Percentiles rank a stretch among this genome's conserved stretches.
Conservation (phyloP, 2,888 invertebrate species). For the Nomada ruficornis region DNA sequence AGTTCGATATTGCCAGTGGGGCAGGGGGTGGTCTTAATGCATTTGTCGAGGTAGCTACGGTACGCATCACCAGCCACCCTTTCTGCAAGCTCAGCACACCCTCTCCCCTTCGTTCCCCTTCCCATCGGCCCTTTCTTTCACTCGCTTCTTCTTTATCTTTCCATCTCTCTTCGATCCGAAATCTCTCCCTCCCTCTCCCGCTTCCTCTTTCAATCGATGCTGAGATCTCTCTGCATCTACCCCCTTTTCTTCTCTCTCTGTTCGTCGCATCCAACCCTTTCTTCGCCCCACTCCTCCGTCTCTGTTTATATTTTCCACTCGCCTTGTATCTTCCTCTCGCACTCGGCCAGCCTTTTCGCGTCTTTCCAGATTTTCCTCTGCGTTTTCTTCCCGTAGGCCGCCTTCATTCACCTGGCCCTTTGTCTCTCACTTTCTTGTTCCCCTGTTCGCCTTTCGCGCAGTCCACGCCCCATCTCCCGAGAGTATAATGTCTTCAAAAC, state of each 20-base stretch:
- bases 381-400: neutral
- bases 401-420: slow-evolving; percentile 22
- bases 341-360: neutral
- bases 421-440: slow-evolving; percentile 11
- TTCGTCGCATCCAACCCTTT: neutral
- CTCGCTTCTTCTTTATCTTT: slow-evolving; percentile 41
- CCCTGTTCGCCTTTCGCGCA: neutral
- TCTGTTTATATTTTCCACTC: neutral
- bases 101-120: slow-evolving; percentile 55
- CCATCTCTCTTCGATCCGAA: slow-evolving; percentile 19
- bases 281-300: slow-evolving; percentile 8
- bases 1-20: slow-evolving; percentile 77
- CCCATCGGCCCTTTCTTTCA: slow-evolving; percentile 45
- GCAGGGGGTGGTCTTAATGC: slow-evolving; percentile 81
- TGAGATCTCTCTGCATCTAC: slow-evolving; percentile 29
- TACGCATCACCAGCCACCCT: slow-evolving; percentile 84
- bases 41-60: slow-evolving; percentile 80
- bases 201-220: slow-evolving; percentile 25
- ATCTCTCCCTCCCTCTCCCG: slow-evolving; percentile 23
- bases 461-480: slow-evolving; percentile 31
- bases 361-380: neutral
- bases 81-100: slow-evolving; percentile 83
- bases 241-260: neutral
- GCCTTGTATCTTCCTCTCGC: neutral
- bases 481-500: slow-evolving; percentile 80